Percentiles rank a stretch among this genome's conserved stretches.
Evolutionary conservation across 2,888 invertebrate genomes (phyloP).

Genomic region (Spodoptera exigua): DNA sequence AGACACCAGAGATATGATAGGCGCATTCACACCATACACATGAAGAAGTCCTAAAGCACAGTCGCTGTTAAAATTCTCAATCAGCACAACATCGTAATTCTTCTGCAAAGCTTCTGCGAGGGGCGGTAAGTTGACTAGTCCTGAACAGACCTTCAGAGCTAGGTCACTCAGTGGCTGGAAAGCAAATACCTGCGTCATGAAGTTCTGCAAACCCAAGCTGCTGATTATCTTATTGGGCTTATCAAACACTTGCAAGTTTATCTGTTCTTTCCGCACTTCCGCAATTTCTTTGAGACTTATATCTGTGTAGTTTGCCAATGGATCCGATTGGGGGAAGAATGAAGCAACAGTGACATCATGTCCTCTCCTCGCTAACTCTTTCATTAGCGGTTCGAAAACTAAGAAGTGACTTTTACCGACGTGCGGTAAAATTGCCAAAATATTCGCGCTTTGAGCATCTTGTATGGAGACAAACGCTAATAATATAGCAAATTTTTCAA

Average conservation of each 20-base stretch:
- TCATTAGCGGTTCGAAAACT: constrained; percentile 88
- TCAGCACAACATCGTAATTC: constrained; percentile 90
- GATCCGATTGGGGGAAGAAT: constrained; percentile 86
- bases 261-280: constrained; percentile 69
- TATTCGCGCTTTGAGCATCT: constrained; percentile 75
- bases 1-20: constrained; percentile 88
- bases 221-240: constrained; percentile 60
- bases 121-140: constrained; percentile 74
- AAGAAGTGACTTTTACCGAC: constrained; percentile 90
- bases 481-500: constrained; percentile 12
- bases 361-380: constrained; percentile 86
- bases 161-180: constrained; percentile 70
- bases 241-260: constrained; percentile 72
- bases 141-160: constrained; percentile 74
- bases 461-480: constrained; percentile 57
- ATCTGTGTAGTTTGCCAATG: constrained; percentile 80
- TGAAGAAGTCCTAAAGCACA: constrained; percentile 90
- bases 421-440: constrained; percentile 89
- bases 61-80: constrained; percentile 91
- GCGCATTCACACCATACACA: constrained; percentile 83
- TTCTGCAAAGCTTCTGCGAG: constrained; percentile 71
- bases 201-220: constrained; percentile 66
- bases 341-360: constrained; percentile 90
- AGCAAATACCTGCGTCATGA: constrained; percentile 66
- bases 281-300: constrained; percentile 77